Evolutionary conservation across 2,797 vertebrate genomes (phyloP).

Genomic region (Sebastes minor): DNA sequence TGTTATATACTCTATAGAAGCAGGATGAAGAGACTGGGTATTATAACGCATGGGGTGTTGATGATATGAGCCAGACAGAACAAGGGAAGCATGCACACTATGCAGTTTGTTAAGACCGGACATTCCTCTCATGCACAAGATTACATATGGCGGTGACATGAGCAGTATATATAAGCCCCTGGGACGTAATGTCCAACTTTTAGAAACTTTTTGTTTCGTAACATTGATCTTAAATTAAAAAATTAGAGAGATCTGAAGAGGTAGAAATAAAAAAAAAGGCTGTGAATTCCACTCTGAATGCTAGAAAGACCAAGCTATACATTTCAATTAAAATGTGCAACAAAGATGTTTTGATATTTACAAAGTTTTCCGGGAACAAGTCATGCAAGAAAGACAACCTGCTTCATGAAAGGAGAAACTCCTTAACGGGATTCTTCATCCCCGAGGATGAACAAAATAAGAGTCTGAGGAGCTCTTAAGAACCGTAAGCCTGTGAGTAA

Average conservation of each 20-base stretch:
- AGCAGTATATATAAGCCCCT: background rate
- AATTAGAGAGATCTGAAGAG: background rate
- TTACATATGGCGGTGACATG: background rate
- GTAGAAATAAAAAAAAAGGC: background rate
- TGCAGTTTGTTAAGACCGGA: background rate
- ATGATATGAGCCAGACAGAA: slow-evolving; percentile 34
- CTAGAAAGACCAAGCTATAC: background rate
- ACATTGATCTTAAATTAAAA: background rate
- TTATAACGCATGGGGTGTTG: slow-evolving; percentile 10
- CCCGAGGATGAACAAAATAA: background rate
- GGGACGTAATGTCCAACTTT: background rate
- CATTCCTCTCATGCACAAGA: background rate
- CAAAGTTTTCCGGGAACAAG: background rate
- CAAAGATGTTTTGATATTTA: background rate
- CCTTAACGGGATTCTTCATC: background rate
- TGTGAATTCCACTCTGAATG: background rate
- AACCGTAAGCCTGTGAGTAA: slow-evolving; percentile 2
- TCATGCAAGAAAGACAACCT: background rate
- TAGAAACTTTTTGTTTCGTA: background rate
- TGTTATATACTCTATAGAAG: background rate
- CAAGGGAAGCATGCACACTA: background rate
- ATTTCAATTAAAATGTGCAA: background rate
- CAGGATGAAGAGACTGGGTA: background rate
- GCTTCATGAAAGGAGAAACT: background rate
- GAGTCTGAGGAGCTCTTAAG: background rate